Percentiles rank a stretch among this genome's conserved stretches.
Evolutionary conservation across 64 coral and sea anemone species (phyloP).

Genomic region (Platygyra sinensis): DNA sequence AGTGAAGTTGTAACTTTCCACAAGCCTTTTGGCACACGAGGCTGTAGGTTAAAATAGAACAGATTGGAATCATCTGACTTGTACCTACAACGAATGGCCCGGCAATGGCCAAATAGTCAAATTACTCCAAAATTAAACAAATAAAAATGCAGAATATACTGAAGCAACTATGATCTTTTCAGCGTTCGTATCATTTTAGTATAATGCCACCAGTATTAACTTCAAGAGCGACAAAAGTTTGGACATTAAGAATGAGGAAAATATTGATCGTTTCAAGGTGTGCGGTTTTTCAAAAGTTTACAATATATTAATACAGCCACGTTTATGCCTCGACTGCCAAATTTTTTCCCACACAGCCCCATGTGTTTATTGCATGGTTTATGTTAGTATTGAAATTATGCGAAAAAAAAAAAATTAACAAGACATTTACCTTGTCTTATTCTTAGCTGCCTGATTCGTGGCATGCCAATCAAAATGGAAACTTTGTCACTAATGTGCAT

Average conservation of each 20-base stretch:
- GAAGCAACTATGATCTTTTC: too few species aligned
- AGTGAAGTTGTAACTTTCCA: background rate
- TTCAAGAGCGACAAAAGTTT: too few species aligned
- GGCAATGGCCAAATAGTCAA: background rate
- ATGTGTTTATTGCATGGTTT: background rate
- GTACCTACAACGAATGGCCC: background rate
- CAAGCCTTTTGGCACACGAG: background rate
- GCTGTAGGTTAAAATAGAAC: background rate
- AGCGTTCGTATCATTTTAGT: too few species aligned
- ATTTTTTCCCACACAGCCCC: too few species aligned
- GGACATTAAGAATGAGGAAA: too few species aligned
- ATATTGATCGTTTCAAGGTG: too few species aligned
- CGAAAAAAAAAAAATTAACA: background rate
- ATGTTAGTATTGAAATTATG: background rate
- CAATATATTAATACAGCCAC: too few species aligned
- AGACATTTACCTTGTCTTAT: slow-evolving; percentile 45
- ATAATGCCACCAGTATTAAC: too few species aligned
- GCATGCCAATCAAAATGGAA: slow-evolving; percentile 81
- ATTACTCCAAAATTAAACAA: background rate
- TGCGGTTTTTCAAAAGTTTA: too few species aligned
- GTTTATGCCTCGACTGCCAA: too few species aligned
- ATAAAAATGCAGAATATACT: too few species aligned
- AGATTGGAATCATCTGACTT: background rate
- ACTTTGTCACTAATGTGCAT: slow-evolving; percentile 59
- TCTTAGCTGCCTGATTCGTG: slow-evolving; percentile 68